phyloP scores from a whole-genome alignment of 2,113 vertebrate genomes.

The Pseudopipra pipra region DNA sequence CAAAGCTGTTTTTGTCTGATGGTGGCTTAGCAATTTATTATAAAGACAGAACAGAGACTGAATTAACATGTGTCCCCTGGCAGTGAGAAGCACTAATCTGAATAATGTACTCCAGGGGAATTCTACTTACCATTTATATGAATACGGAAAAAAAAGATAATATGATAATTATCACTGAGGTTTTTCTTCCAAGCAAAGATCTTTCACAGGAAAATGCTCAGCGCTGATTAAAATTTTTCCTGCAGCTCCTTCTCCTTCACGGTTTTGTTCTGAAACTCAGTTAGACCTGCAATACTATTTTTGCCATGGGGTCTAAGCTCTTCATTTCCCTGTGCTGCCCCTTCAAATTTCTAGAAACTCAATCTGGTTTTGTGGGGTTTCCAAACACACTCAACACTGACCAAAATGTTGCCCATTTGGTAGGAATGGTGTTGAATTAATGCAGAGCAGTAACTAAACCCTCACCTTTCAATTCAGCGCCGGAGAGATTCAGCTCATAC shows the following conservation, averaged over 20 bases:
- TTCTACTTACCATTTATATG: slow-evolving; percentile 1
- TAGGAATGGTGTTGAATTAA: neutral
- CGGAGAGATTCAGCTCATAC: fast-evolving
- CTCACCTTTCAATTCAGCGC: neutral
- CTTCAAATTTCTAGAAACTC: neutral
- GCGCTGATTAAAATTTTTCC: neutral
- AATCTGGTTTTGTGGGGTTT: neutral
- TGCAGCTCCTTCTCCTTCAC: neutral
- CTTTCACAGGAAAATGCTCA: neutral
- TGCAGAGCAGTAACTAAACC: fast-evolving
- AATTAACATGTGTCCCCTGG: slow-evolving; percentile 39
- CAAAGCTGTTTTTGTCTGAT: neutral
- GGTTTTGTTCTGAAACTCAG: neutral
- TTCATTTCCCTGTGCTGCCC: neutral
- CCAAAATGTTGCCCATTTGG: neutral
- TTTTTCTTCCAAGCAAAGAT: neutral
- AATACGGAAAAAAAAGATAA: neutral
- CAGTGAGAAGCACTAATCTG: slow-evolving; percentile 2
- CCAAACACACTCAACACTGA: neutral
- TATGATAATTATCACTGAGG: neutral
- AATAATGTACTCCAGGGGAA: neutral
- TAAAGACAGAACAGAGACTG: neutral
- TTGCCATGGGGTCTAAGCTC: neutral
- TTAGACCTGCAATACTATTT: neutral
- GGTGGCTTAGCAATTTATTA: neutral